A percentile compares a stretch with the other conserved stretches of the same genome.
These are phyloP conservation scores for Trachops cirrhosus DNA, from an alignment of 2,797 vertebrate genomes.

Conservation along the genomic window DNA sequence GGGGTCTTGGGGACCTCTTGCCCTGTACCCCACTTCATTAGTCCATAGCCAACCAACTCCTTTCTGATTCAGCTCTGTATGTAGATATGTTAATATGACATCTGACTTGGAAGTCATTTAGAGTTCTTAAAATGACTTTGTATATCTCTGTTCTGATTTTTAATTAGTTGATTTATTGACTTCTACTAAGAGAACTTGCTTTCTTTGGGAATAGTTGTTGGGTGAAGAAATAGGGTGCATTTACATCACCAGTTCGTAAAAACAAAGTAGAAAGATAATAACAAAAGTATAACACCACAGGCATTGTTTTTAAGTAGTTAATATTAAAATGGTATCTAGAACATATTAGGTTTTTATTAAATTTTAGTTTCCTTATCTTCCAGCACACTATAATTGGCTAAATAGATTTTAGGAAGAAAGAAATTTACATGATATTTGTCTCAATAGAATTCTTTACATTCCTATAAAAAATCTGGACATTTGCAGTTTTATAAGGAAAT, in stretches of 20 bases:
- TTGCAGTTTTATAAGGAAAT: background rate
- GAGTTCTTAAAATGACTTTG: background rate
- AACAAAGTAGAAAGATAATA: background rate
- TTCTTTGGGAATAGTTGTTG: background rate
- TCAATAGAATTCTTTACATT: background rate
- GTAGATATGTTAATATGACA: background rate
- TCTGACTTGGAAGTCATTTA: background rate
- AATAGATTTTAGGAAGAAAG: background rate
- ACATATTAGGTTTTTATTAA: background rate
- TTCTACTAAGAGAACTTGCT: background rate
- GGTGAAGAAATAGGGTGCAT: background rate
- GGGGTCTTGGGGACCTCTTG: too few species aligned
- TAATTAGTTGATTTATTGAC: background rate
- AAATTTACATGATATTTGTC: background rate
- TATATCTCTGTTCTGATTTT: background rate
- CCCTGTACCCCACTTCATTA: background rate
- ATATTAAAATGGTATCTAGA: background rate
- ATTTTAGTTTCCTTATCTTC: background rate
- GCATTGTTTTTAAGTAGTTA: background rate
- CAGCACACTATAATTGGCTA: background rate
- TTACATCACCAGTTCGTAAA: background rate
- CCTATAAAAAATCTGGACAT: background rate
- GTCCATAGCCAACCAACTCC: background rate
- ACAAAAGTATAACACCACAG: background rate
- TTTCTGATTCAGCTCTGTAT: background rate